Percentiles rank a stretch among this genome's conserved stretches.
Conservation (phyloP, 1,140 invertebrate genomes). For the Cephus cinctus region DNA sequence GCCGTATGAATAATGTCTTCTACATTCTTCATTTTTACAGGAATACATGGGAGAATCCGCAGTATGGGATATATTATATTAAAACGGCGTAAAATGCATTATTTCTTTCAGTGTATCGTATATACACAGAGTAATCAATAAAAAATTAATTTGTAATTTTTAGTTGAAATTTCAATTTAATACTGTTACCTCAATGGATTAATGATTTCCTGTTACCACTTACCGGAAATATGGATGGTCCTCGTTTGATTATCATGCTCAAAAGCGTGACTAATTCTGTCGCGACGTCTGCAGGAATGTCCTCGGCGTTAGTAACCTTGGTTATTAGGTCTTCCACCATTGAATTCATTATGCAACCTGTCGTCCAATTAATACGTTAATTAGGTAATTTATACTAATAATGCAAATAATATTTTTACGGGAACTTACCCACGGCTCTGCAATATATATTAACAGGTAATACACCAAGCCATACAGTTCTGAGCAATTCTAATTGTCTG, state of each 20-base stretch:
- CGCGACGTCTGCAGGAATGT: slow-evolving; percentile 66
- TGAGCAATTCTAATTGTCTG: slow-evolving; percentile 78
- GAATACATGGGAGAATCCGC: neutral
- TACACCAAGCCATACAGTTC: slow-evolving; percentile 82
- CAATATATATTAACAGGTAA: slow-evolving; percentile 70
- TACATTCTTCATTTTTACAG: slow-evolving; percentile 12
- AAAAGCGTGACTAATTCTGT: slow-evolving; percentile 61
- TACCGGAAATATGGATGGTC: slow-evolving; percentile 61
- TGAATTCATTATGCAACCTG: slow-evolving; percentile 63
- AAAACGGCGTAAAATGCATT: neutral
- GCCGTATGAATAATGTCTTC: slow-evolving; percentile 13
- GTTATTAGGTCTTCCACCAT: slow-evolving; percentile 63
- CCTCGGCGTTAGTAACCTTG: slow-evolving; percentile 62
- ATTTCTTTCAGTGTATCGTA: neutral
- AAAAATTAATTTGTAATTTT: neutral
- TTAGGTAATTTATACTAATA: slow-evolving; percentile 56
- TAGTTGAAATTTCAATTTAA: too few relatives aligned
- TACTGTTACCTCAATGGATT: too few relatives aligned
- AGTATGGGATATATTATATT: neutral
- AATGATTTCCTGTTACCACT: too few relatives aligned
- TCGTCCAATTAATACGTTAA: slow-evolving; percentile 63
- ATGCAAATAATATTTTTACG: slow-evolving; percentile 3
- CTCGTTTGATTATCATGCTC: slow-evolving; percentile 57
- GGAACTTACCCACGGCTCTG: slow-evolving; percentile 58
- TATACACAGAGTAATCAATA: slow-evolving; percentile 1